These are phyloP conservation scores for Chirona hameri DNA, from an alignment of 2,888 invertebrate species.

Conservation along the genomic window DNA sequence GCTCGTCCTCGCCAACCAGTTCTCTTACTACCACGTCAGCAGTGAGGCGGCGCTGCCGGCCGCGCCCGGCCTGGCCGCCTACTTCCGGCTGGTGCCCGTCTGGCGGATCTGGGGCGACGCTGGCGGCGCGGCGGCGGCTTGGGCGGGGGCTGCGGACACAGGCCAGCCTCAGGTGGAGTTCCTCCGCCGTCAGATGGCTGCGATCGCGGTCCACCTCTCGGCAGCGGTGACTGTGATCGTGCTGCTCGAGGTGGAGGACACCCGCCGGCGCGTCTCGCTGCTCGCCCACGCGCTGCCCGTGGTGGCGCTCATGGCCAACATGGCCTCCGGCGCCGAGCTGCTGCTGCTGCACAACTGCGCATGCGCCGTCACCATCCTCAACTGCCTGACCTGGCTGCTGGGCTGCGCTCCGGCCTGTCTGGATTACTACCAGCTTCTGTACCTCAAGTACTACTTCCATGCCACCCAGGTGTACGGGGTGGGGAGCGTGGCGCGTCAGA, in stretches of 20 bases:
- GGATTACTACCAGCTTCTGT: neutral
- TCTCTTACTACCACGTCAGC: slow-evolving; percentile 49
- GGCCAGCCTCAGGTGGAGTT: slow-evolving; percentile 42
- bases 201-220: slow-evolving; percentile 46
- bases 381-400: slow-evolving; percentile 36
- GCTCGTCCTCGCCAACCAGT: slow-evolving; percentile 48
- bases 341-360: slow-evolving; percentile 49
- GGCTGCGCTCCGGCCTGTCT: slow-evolving; percentile 6
- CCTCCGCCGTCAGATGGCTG: slow-evolving; percentile 45
- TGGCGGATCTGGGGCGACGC: slow-evolving; percentile 3
- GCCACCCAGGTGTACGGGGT: slow-evolving; percentile 36
- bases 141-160: neutral
- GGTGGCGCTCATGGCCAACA: slow-evolving; percentile 45
- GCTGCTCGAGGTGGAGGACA: slow-evolving; percentile 39
- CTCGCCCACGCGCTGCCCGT: slow-evolving; percentile 50
- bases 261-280: slow-evolving; percentile 44
- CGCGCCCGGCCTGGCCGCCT: neutral
- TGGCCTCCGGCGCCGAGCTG: slow-evolving; percentile 41
- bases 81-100: slow-evolving; percentile 3
- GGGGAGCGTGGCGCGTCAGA: slow-evolving; percentile 44
- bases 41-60: slow-evolving; percentile 12
- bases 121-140: neutral
- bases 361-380: slow-evolving; percentile 47
- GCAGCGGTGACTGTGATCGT: slow-evolving; percentile 45
- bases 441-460: slow-evolving; percentile 27